Evolutionary conservation across 2,113 vertebrate genomes (phyloP).

Genomic region (Chaetodon trifascialis): DNA sequence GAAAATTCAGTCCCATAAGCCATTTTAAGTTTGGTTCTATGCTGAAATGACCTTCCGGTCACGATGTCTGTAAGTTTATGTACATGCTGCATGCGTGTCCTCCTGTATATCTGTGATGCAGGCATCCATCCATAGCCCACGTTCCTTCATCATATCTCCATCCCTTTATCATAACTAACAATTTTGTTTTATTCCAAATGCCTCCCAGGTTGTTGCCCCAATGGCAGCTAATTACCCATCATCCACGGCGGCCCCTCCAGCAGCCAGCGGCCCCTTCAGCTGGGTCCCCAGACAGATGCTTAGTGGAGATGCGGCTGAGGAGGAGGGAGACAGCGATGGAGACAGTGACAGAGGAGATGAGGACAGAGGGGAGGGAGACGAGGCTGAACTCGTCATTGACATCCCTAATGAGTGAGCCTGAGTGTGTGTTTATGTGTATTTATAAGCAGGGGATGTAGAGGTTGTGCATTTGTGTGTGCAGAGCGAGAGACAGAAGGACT

Average conservation of each 20-base stretch:
- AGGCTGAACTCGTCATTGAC: conserved; percentile 87
- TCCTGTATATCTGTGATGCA: conserved; percentile 22
- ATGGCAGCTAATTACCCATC: conserved; percentile 82
- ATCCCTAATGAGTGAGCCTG: conserved; percentile 85
- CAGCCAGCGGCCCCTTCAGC: conserved; percentile 82
- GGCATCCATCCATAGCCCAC: conserved; percentile 12
- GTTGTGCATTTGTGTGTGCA: background rate
- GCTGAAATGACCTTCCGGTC: conserved; percentile 1
- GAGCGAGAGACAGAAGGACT: conserved; percentile 1
- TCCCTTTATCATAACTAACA: background rate
- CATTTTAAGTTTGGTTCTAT: background rate
- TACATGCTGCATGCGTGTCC: conserved; percentile 21
- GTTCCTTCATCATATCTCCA: conserved; percentile 3
- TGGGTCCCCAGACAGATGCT: conserved; percentile 89
- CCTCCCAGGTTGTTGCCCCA: conserved; percentile 79
- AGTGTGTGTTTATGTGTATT: conserved; percentile 42
- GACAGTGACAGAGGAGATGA: conserved; percentile 86
- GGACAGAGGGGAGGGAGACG: conserved; percentile 86
- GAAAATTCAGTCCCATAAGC: background rate
- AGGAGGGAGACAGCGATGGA: conserved; percentile 84
- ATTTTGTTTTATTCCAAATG: background rate
- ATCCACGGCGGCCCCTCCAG: conserved; percentile 62
- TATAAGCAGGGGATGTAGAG: conserved; percentile 1
- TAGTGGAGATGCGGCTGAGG: conserved; percentile 85
- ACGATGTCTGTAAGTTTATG: conserved; percentile 7